Percentiles rank a stretch among this genome's conserved stretches.
phyloP scores from a whole-genome alignment of 2,888 invertebrate genomes.

The Teinopalpus imperialis region DNA sequence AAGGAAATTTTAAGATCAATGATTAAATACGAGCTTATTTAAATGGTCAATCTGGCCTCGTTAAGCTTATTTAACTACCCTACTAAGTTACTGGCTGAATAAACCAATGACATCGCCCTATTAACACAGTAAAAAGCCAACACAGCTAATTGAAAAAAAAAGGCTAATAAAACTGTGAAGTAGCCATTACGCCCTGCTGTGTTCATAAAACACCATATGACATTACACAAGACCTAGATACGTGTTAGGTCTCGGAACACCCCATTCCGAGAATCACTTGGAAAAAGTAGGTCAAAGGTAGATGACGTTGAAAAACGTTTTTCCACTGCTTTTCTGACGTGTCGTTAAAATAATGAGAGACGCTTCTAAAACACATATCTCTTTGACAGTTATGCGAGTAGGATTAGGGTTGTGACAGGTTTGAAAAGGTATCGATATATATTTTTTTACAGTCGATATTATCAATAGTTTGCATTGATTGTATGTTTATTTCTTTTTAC shows the following conservation, averaged over 20 bases:
- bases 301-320: constrained; percentile 4
- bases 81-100: constrained; percentile 4
- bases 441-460: too few relatives aligned
- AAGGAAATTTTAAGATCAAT: too few relatives aligned
- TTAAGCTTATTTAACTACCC: constrained; percentile 6
- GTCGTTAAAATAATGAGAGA: constrained; percentile 15
- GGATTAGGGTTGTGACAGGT: too few relatives aligned
- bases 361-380: neutral
- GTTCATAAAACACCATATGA: constrained; percentile 6
- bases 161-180: constrained; percentile 1
- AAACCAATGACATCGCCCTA: constrained; percentile 9
- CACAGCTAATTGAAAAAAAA: constrained; percentile 10
- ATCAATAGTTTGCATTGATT: too few relatives aligned
- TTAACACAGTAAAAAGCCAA: constrained; percentile 12
- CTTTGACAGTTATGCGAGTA: neutral
- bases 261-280: constrained; percentile 7
- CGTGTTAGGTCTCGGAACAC: neutral
- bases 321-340: constrained; percentile 1
- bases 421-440: too few relatives aligned
- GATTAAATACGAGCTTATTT: too few relatives aligned
- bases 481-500: too few relatives aligned
- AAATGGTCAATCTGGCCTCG: constrained; percentile 3
- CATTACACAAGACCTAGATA: constrained; percentile 17
- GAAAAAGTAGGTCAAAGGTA: constrained; percentile 17
- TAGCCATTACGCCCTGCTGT: constrained; percentile 9